Conservation (phyloP, 2,797 vertebrate species). For the Euphonia xanthogaster region DNA sequence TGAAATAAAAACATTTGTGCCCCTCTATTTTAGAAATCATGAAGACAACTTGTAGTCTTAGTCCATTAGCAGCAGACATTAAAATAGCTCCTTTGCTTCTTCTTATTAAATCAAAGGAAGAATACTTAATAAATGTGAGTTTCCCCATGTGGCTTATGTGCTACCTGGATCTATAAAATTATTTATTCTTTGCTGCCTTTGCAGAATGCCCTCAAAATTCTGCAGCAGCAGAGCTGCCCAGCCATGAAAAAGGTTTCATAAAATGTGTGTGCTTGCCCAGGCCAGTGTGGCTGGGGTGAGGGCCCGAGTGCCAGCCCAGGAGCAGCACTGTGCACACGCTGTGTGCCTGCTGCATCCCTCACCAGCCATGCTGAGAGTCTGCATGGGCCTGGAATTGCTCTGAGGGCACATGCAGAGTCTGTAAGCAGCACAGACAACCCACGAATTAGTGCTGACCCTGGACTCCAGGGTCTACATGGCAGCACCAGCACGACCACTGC, state of each 20-base stretch:
- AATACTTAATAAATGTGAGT: no score
- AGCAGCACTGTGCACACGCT: accelerated
- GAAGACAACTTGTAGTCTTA: no score
- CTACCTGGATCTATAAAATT: not conserved
- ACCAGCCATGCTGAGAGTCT: not conserved
- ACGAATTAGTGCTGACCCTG: not conserved
- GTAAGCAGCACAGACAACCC: not conserved
- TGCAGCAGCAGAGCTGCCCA: not conserved
- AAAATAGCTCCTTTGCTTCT: no score
- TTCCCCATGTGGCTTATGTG: no score
- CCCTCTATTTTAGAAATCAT: no score
- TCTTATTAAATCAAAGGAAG: no score
- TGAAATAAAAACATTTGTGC: no score
- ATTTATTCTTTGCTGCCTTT: not conserved
- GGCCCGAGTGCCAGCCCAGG: not conserved
- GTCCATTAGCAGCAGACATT: no score
- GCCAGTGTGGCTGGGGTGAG: not conserved
- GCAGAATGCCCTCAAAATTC: not conserved
- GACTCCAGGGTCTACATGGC: accelerated
- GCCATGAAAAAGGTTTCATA: not conserved
- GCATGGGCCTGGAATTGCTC: not conserved
- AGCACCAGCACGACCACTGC: accelerated
- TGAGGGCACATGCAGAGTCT: not conserved
- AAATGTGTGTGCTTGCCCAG: not conserved
- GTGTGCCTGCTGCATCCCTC: not conserved